Percentiles rank a stretch among this genome's conserved stretches.
Evolutionary conservation across 2,113 vertebrate genomes (phyloP).

Genomic region (Macheiramphus alcinus): DNA sequence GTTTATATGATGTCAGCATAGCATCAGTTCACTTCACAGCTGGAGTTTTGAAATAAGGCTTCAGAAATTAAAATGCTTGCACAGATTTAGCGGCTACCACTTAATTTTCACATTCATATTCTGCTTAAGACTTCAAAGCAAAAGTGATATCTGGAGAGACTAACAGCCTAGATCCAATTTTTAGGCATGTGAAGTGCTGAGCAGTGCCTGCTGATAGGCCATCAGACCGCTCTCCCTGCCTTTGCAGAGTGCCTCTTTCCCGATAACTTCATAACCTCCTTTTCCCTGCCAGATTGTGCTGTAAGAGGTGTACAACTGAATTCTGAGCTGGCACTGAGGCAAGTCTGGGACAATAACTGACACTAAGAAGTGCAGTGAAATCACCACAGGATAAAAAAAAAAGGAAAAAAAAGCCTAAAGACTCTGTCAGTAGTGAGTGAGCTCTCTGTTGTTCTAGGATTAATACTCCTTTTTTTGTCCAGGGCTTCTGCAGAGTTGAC

Average conservation of each 20-base stretch:
- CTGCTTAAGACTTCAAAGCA: slow-evolving; percentile 3
- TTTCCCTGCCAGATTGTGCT: not conserved
- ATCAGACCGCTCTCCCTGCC: not conserved
- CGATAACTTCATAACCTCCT: not conserved
- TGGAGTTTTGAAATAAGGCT: not conserved
- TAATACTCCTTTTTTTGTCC: not conserved
- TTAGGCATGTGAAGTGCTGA: not conserved
- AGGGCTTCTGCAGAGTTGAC: not conserved
- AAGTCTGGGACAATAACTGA: not conserved
- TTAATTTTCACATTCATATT: slow-evolving; percentile 1
- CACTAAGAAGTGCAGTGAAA: not conserved
- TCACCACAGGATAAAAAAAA: not conserved
- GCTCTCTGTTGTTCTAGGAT: not conserved
- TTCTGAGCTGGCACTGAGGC: not conserved
- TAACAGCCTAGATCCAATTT: not conserved
- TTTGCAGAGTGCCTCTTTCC: not conserved
- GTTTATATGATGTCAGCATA: not conserved
- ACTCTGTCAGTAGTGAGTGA: not conserved
- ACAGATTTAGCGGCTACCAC: not conserved
- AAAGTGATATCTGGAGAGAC: not conserved
- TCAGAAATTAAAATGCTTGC: not conserved
- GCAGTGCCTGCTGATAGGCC: not conserved
- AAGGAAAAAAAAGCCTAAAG: not conserved
- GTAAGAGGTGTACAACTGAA: not conserved
- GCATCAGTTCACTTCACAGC: not conserved